Evolutionary conservation across 1,140 invertebrate genomes (phyloP).

Genomic region (Drosophila chauvacae): DNA sequence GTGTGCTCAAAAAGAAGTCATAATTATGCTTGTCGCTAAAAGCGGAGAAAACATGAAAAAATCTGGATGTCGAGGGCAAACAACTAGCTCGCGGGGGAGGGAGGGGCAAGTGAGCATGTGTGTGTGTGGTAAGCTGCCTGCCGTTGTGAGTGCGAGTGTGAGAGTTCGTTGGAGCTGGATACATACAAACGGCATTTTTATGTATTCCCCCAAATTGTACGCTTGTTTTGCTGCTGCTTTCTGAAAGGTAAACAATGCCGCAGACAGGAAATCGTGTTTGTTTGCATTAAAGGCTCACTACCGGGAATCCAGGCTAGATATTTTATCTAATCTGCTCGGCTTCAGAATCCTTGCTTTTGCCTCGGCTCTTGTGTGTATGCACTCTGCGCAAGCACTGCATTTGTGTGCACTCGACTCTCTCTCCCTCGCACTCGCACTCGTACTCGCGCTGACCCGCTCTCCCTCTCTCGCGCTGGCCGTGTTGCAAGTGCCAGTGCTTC

Average conservation of each 20-base stretch:
- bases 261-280: constrained; percentile 29
- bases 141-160: constrained; percentile 11
- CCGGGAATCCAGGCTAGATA: background rate
- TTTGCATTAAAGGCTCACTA: constrained; percentile 21
- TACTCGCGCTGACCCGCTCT: constrained; percentile 2
- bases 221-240: constrained; percentile 23
- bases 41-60: constrained; percentile 5
- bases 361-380: constrained; percentile 22
- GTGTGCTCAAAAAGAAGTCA: background rate
- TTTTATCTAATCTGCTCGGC: constrained; percentile 31
- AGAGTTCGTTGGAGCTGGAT: constrained; percentile 36
- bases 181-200: constrained; percentile 52
- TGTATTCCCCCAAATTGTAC: constrained; percentile 36
- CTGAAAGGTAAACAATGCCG: constrained; percentile 37
- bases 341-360: constrained; percentile 11
- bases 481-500: constrained; percentile 37
- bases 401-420: constrained; percentile 43
- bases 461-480: constrained; percentile 16
- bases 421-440: constrained; percentile 11
- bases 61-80: constrained; percentile 10
- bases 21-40: background rate
- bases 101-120: constrained; percentile 11
- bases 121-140: constrained; percentile 17
- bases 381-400: constrained; percentile 51
- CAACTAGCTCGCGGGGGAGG: constrained; percentile 18